Evolutionary conservation across 2,797 vertebrate species (phyloP).

Genomic region (Lophius americanus): DNA sequence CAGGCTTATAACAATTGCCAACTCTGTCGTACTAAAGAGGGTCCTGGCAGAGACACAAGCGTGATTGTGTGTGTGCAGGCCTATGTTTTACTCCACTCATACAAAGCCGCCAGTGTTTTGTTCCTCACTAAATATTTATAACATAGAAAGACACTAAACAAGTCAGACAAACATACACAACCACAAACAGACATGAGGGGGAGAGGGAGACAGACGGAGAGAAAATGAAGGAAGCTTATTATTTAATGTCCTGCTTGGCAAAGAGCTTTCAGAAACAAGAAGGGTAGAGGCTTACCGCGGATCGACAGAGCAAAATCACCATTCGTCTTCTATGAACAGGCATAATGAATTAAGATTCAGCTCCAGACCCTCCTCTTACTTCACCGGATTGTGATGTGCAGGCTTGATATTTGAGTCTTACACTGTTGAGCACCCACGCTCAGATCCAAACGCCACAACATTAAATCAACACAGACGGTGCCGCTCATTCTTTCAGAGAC

Average conservation of each 20-base stretch:
- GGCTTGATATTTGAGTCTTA: slow-evolving; percentile 40
- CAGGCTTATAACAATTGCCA: slow-evolving; percentile 70
- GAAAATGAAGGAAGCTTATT: slow-evolving; percentile 65
- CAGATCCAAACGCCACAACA: slow-evolving; percentile 12
- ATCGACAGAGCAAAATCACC: slow-evolving; percentile 67
- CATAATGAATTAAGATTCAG: slow-evolving; percentile 68
- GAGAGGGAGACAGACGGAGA: slow-evolving; percentile 25
- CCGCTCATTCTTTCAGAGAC: slow-evolving; percentile 44
- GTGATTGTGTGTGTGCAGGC: slow-evolving; percentile 26
- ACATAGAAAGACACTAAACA: slow-evolving; percentile 56
- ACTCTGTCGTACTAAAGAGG: slow-evolving; percentile 71
- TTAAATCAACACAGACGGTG: slow-evolving; percentile 56
- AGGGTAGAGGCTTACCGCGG: slow-evolving; percentile 53
- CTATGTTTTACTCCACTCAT: slow-evolving; percentile 49
- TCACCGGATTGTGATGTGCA: slow-evolving; percentile 17
- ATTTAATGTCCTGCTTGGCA: slow-evolving; percentile 77
- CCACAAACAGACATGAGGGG: slow-evolving; percentile 23
- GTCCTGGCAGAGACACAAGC: slow-evolving; percentile 48
- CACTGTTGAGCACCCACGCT: slow-evolving; percentile 18
- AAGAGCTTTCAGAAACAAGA: slow-evolving; percentile 60
- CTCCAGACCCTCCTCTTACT: slow-evolving; percentile 12
- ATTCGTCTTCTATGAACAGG: slow-evolving; percentile 56
- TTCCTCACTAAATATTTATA: slow-evolving; percentile 68
- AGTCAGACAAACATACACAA: slow-evolving; percentile 48
- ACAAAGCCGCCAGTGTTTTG: slow-evolving; percentile 60